Conservation (phyloP, 1,140 invertebrate genomes). For the Listronotus oregonensis region DNA sequence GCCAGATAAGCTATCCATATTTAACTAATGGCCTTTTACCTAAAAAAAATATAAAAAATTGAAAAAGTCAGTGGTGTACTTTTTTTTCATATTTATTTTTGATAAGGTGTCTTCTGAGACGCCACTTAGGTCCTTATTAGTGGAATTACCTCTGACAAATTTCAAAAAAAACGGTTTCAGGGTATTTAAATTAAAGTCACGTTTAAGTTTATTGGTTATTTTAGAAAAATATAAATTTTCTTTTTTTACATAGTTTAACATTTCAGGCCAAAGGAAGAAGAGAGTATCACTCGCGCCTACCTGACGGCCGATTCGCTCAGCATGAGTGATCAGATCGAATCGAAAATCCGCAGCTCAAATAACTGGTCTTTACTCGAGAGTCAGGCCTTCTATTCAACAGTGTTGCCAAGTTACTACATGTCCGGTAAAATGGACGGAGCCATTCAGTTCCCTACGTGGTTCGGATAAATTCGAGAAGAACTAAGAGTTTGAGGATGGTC, state of each 20-base stretch:
- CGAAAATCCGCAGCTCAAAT: constrained; percentile 74
- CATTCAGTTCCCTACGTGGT: constrained; percentile 87
- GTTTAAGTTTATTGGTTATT: too few relatives aligned
- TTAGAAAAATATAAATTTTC: too few relatives aligned
- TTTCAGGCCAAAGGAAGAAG: constrained; percentile 41
- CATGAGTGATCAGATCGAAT: constrained; percentile 84
- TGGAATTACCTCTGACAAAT: too few relatives aligned
- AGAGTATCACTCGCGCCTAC: constrained; percentile 73
- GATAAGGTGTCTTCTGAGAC: too few relatives aligned
- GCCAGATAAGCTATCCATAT: too few relatives aligned
- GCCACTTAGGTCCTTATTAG: too few relatives aligned
- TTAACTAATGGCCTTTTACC: too few relatives aligned
- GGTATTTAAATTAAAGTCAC: too few relatives aligned
- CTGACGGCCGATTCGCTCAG: constrained; percentile 83
- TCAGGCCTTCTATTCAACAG: constrained; percentile 91
- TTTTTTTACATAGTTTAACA: constrained; percentile 1
- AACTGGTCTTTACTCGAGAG: constrained; percentile 90
- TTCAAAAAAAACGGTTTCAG: too few relatives aligned
- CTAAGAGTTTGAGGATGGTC: constrained; percentile 80
- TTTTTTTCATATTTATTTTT: too few relatives aligned
- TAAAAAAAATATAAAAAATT: too few relatives aligned
- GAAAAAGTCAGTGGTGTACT: too few relatives aligned
- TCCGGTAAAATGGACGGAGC: constrained; percentile 73
- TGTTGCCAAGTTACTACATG: constrained; percentile 87
- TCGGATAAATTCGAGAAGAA: constrained; percentile 92